Conservation (phyloP, 23 tunicate species). For the Halocynthia aurantium region DNA sequence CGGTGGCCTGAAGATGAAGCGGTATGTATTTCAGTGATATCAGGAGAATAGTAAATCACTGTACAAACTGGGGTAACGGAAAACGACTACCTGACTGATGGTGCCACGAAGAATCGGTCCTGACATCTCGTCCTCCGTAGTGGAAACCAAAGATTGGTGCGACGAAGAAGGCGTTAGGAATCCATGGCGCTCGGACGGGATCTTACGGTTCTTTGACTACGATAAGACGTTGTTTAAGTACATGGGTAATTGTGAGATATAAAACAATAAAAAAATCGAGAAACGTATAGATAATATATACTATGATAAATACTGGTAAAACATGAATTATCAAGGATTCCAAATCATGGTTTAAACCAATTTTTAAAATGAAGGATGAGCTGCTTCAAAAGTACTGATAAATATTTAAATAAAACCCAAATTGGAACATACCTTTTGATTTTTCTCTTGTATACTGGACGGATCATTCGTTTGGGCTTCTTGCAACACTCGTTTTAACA, state of each 20-base stretch:
- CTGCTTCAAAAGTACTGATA: no score
- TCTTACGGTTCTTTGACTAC: slow-evolving; percentile 15
- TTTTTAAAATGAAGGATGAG: no score
- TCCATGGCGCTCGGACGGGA: slow-evolving; percentile 5
- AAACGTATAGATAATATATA: no score
- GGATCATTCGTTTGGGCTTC: background rate
- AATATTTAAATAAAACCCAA: no score
- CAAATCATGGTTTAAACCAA: no score
- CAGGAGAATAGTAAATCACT: background rate
- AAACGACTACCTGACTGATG: slow-evolving; percentile 9
- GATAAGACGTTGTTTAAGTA: background rate
- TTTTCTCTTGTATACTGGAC: background rate
- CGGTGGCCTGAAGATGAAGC: slow-evolving; percentile 10
- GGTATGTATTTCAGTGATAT: background rate
- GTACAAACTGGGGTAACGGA: background rate
- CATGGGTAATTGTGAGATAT: no score
- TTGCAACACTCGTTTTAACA: background rate
- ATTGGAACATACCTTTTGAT: no score
- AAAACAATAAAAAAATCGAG: no score
- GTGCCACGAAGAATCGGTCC: background rate
- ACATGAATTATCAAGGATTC: no score
- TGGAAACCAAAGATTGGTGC: background rate
- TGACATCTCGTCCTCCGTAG: background rate
- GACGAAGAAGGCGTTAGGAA: slow-evolving; percentile 20
- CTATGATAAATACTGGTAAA: no score